Conservation (phyloP, 1,140 invertebrate species). For the Conus ventricosus region DNA sequence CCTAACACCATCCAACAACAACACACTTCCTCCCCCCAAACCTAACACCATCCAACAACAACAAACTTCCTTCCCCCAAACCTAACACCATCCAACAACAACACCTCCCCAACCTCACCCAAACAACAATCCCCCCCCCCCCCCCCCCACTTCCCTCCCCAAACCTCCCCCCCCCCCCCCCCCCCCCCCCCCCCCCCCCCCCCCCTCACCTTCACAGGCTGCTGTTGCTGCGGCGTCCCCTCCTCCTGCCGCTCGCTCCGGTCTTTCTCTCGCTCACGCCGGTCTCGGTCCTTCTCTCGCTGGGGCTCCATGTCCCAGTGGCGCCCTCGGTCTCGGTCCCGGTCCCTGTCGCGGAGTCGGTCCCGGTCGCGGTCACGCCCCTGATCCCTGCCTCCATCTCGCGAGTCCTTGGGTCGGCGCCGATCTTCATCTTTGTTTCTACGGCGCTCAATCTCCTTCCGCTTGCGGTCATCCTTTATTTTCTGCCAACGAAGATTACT, state of each 20-base stretch:
- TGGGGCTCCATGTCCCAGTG: not conserved
- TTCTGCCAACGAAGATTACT: slow-evolving; percentile 34
- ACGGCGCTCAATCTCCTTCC: slow-evolving; percentile 50
- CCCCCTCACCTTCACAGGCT: slow-evolving; percentile 29
- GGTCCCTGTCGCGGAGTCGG: slow-evolving; percentile 32
- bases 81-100: too few species aligned
- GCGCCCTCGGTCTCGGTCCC: slow-evolving; percentile 19
- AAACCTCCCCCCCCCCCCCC: too few species aligned
- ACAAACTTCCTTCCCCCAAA: too few species aligned
- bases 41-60: too few species aligned
- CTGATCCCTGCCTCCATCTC: not conserved
- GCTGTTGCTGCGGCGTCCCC: slow-evolving; percentile 15
- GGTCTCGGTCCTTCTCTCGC: slow-evolving; percentile 15
- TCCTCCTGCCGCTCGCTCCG: slow-evolving; percentile 18
- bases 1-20: too few species aligned
- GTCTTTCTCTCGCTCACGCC: slow-evolving; percentile 12
- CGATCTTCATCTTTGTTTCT: slow-evolving; percentile 36
- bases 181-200: not conserved
- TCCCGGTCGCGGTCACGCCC: not conserved
- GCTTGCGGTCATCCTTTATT: slow-evolving; percentile 58
- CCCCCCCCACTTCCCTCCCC: too few species aligned
- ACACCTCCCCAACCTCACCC: too few species aligned
- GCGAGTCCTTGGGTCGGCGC: slow-evolving; percentile 21
- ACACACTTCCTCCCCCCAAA: too few species aligned
- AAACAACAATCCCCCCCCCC: too few species aligned